phyloP scores from a whole-genome alignment of 2,797 vertebrate genomes.

The Gastrophryne carolinensis region DNA sequence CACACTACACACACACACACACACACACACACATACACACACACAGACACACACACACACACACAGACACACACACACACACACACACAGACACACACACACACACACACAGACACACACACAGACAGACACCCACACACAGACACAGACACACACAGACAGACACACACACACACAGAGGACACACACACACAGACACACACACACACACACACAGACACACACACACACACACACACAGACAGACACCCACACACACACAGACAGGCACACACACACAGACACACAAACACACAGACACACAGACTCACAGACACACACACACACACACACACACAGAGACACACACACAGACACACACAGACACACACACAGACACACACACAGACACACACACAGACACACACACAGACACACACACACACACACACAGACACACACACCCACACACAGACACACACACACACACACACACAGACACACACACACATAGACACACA shows the following conservation, averaged over 20 bases:
- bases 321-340: not conserved
- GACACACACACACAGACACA: no score
- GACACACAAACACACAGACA: no score
- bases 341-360: not conserved
- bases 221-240: not conserved
- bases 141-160: no score
- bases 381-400: not conserved
- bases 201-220: not conserved
- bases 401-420: not conserved
- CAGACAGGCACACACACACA: no score
- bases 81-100: not conserved
- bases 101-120: not conserved
- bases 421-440: not conserved
- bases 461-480: not conserved
- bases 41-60: not conserved
- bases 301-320: no score
- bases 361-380: no score
- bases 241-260: no score
- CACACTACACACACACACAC: no score
- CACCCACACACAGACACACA: no score
- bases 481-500: no score
- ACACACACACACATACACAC: no score
- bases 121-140: not conserved
- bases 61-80: conserved; percentile 6
- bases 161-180: no score